A percentile compares a stretch with the other conserved stretches of the same genome.
phyloP scores from a whole-genome alignment of 2,888 invertebrate species.

The Vanessa cardui region DNA sequence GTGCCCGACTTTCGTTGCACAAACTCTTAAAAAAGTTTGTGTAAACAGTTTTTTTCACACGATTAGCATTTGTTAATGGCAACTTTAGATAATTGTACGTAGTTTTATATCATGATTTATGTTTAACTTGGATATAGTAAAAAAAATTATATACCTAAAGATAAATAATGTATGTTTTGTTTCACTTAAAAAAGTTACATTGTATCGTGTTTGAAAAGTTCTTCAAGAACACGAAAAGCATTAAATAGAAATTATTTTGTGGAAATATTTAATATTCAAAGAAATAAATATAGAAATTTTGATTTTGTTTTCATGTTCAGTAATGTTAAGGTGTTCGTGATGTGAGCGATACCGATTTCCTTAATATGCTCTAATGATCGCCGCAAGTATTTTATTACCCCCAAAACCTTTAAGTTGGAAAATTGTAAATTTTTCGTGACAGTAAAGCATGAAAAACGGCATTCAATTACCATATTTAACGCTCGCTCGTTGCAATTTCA shows the following conservation, averaged over 20 bases:
- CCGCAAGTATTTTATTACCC: conserved; percentile 50
- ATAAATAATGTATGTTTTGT: no score
- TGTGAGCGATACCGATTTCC: conserved; percentile 49
- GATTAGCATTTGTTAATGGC: no score
- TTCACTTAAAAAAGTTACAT: no score
- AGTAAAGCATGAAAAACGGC: conserved; percentile 31
- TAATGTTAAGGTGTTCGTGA: conserved; percentile 41
- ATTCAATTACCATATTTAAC: conserved; percentile 35
- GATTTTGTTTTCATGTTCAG: conserved; percentile 11
- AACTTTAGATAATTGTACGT: no score
- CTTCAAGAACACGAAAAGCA: background rate
- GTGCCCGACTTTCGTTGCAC: no score
- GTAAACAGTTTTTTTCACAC: no score
- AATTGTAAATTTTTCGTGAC: conserved; percentile 38
- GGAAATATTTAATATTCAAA: conserved; percentile 6
- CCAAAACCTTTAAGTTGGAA: conserved; percentile 38
- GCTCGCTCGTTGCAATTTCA: conserved; percentile 27
- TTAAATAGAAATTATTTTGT: background rate
- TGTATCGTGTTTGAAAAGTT: no score
- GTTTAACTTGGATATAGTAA: no score
- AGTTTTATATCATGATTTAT: no score
- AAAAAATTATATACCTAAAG: no score
- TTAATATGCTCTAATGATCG: conserved; percentile 54
- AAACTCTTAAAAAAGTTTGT: no score
- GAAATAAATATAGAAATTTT: conserved; percentile 8